Evolutionary conservation across 2,797 vertebrate species (phyloP).

Genomic region (Sebastiscus tertius): DNA sequence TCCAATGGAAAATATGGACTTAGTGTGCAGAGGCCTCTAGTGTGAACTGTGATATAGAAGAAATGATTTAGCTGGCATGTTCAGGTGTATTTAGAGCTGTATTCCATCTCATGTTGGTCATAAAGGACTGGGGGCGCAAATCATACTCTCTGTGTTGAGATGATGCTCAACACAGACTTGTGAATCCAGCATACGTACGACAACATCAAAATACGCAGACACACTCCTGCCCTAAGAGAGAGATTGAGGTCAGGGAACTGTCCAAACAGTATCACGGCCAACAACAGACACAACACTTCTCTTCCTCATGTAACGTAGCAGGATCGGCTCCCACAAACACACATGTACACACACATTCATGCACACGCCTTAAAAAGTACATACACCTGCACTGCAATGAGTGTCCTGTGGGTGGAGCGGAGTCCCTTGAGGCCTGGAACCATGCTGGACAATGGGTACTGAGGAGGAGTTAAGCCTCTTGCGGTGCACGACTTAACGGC

Average conservation of each 20-base stretch:
- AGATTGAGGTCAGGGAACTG: constrained; percentile 52
- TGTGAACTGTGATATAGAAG: neutral
- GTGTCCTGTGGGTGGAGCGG: neutral
- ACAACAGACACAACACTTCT: neutral
- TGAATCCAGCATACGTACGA: neutral
- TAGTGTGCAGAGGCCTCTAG: too few relatives aligned
- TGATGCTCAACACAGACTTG: neutral
- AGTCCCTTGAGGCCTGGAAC: constrained; percentile 13
- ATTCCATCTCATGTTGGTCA: neutral
- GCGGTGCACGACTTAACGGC: constrained; percentile 33
- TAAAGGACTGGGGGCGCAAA: neutral
- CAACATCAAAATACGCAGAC: constrained; percentile 13
- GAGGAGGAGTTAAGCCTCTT: constrained; percentile 65
- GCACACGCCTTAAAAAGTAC: neutral
- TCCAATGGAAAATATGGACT: neutral
- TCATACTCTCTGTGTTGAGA: neutral
- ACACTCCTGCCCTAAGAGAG: neutral
- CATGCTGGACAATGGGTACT: constrained; percentile 33
- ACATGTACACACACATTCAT: neutral
- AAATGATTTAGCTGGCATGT: neutral
- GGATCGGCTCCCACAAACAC: constrained; percentile 4
- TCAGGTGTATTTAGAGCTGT: constrained; percentile 1
- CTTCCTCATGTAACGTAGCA: neutral
- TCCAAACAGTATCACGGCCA: constrained; percentile 15
- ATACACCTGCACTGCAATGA: neutral